These are phyloP conservation scores for Nematostella vectensis DNA, from an alignment of 92 coral and sea anemone species.

Conservation along the genomic window DNA sequence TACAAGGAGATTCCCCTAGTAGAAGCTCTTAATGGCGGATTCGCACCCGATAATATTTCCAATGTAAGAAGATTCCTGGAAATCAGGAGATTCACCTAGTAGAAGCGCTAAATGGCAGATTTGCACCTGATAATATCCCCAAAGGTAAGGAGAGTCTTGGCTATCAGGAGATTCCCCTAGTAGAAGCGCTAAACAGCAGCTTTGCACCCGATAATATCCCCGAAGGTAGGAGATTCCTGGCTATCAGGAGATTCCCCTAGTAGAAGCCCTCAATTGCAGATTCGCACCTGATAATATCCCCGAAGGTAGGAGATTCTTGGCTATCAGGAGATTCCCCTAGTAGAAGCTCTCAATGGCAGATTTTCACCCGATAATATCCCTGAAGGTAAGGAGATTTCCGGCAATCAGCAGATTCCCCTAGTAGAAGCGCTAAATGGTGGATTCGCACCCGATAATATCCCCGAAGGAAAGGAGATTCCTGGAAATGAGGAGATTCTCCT, in stretches of 20 bases:
- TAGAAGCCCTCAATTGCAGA: conserved; percentile 77
- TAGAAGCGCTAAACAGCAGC: conserved; percentile 76
- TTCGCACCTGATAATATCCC: conserved; percentile 66
- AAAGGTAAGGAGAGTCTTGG: conserved; percentile 75
- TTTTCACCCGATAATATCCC: conserved; percentile 62
- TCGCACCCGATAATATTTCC: conserved; percentile 59
- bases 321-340: conserved; percentile 74
- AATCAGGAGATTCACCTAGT: conserved; percentile 75
- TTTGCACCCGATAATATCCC: conserved; percentile 63
- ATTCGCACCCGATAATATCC: conserved; percentile 60
- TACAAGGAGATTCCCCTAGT: conserved; percentile 77
- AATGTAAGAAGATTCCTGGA: conserved; percentile 71
- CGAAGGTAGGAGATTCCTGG: conserved; percentile 57
- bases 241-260: conserved; percentile 76
- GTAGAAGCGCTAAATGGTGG: conserved; percentile 84
- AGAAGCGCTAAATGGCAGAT: conserved; percentile 76
- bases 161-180: conserved; percentile 74
- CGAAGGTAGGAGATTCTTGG: conserved; percentile 78
- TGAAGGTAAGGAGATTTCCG: conserved; percentile 70
- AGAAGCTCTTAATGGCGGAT: conserved; percentile 75
- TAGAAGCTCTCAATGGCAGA: conserved; percentile 78
- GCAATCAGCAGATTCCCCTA: conserved; percentile 74
- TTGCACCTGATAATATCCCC: conserved; percentile 60
- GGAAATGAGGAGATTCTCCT: conserved; percentile 80
- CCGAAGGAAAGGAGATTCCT: conserved; percentile 54